Base-by-base conservation (phyloP, 2,113 vertebrate species). In the Cavia porcellus region DNA sequence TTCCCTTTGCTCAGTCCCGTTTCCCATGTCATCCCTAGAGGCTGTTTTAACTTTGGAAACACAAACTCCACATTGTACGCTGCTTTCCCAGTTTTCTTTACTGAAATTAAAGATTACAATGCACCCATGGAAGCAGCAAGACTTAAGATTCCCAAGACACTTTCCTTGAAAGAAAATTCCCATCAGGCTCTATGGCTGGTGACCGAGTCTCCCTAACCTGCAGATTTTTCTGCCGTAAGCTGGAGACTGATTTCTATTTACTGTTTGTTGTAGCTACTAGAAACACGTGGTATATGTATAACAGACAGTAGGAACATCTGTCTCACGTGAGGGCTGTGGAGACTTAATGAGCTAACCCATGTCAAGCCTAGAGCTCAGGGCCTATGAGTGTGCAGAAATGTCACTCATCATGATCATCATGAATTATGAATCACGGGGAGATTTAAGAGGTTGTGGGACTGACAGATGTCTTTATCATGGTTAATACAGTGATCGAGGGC, bases 211-310 rank as follows among this genome's bases (percentile, higher is more conserved):
- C 38, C 64, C 66, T 59, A n/a, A 90, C 35, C 42, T 90, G 28
- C 30, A 84, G 35, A 75, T 66, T 93, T 89, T 93, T 86, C 72
- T 72, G 61, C 74, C 91, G 19, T n/a, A 92, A 93, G 64, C 32
- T 70, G 57, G 38, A 96, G n/a, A 95, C 47, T 74, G 85, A 86
- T 80, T 85, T 88, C 32, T 88, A 79, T 81, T 93, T 95, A 85
- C 47, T 82, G 17, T 20, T 91, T 89, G 61, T 42, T 80, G 13
- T 68, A 77, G 84, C 52, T 93, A 72, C 62, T 72, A 92, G 88
- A 88, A 62, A 92, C 64, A 77, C 62, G 64, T 55, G 15, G 57
- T 70, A 38, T 70, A 87, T 19, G 85, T 8, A 85, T 20, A 87
- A 90, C 28, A 94, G n/a, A 84, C 30, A 90, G 82, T 84, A 86